A percentile compares a stretch with the other conserved stretches of the same genome.
Evolutionary conservation across 2,113 vertebrate species (phyloP).

Genomic region (Rhinoderma darwinii): DNA sequence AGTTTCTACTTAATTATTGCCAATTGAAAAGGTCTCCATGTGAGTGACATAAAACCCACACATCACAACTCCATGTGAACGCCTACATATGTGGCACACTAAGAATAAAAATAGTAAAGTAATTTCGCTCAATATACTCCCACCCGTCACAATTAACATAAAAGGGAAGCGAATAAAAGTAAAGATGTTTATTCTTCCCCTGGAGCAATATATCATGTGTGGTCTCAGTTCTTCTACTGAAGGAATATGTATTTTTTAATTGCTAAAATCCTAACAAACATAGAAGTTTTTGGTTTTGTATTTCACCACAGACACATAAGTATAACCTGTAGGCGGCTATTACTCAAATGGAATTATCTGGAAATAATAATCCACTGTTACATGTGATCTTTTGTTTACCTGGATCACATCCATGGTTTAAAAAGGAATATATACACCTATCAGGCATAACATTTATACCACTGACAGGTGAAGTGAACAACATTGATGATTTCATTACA

Average conservation of each 20-base stretch:
- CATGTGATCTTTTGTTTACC: not conserved
- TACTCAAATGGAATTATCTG: not conserved
- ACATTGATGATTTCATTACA: too few relatives aligned
- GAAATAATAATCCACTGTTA: not conserved
- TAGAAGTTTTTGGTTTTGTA: not conserved
- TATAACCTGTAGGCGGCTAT: not conserved
- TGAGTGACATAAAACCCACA: slow-evolving; percentile 33
- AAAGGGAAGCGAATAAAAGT: slow-evolving; percentile 13
- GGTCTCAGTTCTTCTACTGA: not conserved
- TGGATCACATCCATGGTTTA: not conserved
- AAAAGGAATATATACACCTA: too few relatives aligned
- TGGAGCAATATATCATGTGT: not conserved
- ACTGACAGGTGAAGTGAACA: too few relatives aligned
- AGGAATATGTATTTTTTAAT: not conserved
- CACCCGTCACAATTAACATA: slow-evolving; percentile 39
- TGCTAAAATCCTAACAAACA: not conserved
- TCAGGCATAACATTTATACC: too few relatives aligned
- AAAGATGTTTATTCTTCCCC: not conserved
- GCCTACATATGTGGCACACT: slow-evolving; percentile 26
- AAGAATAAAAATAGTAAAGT: slow-evolving; percentile 53
- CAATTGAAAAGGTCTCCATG: slow-evolving; percentile 22
- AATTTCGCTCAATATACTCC: slow-evolving; percentile 33
- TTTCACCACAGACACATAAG: too few relatives aligned
- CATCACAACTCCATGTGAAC: slow-evolving; percentile 15
- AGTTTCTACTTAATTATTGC: slow-evolving; percentile 5